These are phyloP conservation scores for Neodon shergylaensis DNA, from an alignment of 2,113 vertebrate species.

Conservation along the genomic window DNA sequence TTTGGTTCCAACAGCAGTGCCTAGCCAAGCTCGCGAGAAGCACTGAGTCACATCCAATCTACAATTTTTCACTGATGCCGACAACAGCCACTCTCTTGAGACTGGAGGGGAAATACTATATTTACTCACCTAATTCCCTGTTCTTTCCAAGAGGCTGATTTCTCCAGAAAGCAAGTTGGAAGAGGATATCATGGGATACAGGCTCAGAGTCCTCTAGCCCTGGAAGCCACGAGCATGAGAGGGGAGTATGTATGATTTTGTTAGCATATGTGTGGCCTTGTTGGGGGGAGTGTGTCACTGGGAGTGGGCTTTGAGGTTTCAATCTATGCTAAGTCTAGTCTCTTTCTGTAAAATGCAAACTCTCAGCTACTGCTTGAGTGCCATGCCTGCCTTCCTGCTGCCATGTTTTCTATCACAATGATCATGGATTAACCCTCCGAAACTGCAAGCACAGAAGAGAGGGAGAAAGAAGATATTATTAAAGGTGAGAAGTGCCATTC, in stretches of 20 bases:
- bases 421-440: background rate
- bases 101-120: background rate
- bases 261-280: background rate
- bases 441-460: background rate
- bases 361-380: background rate
- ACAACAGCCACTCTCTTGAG: background rate
- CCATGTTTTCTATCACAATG: background rate
- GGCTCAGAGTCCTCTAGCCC: background rate
- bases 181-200: background rate
- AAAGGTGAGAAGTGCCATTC: background rate
- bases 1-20: conserved; percentile 11
- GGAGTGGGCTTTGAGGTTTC: background rate
- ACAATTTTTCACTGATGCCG: conserved; percentile 35
- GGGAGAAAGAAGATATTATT: rapidly evolving
- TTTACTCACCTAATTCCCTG: conserved; percentile 34
- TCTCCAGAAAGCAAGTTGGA: background rate
- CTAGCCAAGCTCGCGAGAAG: background rate
- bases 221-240: rapidly evolving
- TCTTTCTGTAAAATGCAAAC: background rate
- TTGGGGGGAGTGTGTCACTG: background rate
- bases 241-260: background rate
- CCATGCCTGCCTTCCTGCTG: too few relatives aligned
- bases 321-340: background rate
- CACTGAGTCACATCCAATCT: conserved; percentile 9
- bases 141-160: background rate